Evolutionary conservation across 2,113 vertebrate genomes (phyloP).

Genomic region (Sinocyclocheilus grahami): DNA sequence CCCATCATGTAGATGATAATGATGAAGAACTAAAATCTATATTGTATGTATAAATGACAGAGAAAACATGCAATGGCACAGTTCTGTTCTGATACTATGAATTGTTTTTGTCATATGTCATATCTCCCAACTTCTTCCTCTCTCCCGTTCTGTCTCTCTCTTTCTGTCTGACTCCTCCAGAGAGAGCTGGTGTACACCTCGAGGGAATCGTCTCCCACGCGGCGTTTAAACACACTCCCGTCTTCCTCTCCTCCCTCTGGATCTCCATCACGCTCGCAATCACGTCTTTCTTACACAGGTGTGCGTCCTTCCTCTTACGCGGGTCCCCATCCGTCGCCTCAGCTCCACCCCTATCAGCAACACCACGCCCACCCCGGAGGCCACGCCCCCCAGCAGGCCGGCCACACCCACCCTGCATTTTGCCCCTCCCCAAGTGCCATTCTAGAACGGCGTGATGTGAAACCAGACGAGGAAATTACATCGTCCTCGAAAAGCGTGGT

Average conservation of each 20-base stretch:
- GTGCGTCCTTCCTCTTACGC: conserved; percentile 90
- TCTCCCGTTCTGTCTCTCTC: not conserved
- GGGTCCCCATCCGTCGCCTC: conserved; percentile 78
- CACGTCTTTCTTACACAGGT: conserved; percentile 87
- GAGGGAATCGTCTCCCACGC: conserved; percentile 90
- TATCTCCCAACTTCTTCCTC: conserved; percentile 25
- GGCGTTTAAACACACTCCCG: conserved; percentile 87
- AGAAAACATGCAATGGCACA: not conserved
- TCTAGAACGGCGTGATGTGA: conserved; percentile 93
- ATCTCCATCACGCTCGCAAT: conserved; percentile 88
- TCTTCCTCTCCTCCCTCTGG: conserved; percentile 79
- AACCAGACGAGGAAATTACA: conserved; percentile 89
- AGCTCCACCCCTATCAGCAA: conserved; percentile 71
- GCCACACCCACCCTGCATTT: conserved; percentile 77
- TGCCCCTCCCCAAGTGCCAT: conserved; percentile 95
- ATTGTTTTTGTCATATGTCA: conserved; percentile 46
- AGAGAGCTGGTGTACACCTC: conserved; percentile 96
- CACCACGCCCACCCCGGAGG: conserved; percentile 55
- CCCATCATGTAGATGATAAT: not conserved
- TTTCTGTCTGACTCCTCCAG: conserved; percentile 65
- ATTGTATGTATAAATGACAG: not conserved
- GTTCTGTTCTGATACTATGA: conserved; percentile 24
- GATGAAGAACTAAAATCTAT: not conserved
- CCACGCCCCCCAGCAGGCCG: conserved; percentile 60
- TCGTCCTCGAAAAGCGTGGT: conserved; percentile 84